Conservation (phyloP, 2,113 vertebrate species). For the Odocoileus hemionus region DNA sequence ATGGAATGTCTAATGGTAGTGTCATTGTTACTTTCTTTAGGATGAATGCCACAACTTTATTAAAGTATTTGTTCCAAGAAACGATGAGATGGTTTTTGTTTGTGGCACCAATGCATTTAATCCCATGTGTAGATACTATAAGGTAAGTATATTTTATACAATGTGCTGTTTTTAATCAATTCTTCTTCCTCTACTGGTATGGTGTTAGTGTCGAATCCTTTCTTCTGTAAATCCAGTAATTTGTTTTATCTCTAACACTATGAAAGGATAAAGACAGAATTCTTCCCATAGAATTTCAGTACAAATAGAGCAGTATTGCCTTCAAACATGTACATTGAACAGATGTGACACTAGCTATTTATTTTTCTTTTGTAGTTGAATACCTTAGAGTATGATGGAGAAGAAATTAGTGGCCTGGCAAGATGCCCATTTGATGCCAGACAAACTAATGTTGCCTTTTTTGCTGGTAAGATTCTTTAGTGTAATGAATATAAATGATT, state of each 20-base stretch:
- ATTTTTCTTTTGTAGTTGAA: constrained; percentile 89
- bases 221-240: not conserved
- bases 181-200: not conserved
- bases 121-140: constrained; percentile 98
- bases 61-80: constrained; percentile 98
- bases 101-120: constrained; percentile 98
- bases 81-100: constrained; percentile 96
- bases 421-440: constrained; percentile 98
- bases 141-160: constrained; percentile 81
- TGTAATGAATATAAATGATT: constrained; percentile 79
- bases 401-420: constrained; percentile 98
- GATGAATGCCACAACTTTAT: constrained; percentile 99
- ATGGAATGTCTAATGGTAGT: constrained; percentile 1
- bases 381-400: constrained; percentile 98
- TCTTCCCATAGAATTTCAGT: constrained; percentile 68
- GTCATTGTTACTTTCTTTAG: constrained; percentile 78
- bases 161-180: not conserved
- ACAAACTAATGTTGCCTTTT: constrained; percentile 99
- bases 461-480: constrained; percentile 91
- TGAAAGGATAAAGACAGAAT: constrained; percentile 64
- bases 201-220: not conserved
- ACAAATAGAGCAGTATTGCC: constrained; percentile 59
- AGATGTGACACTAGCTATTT: constrained; percentile 72
- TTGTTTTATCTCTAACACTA: constrained; percentile 53
- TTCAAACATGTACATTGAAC: constrained; percentile 61